A percentile compares a stretch with the other conserved stretches of the same genome.
phyloP scores from a whole-genome alignment of 2,888 invertebrate genomes.

The Plemyria rubiginata region DNA sequence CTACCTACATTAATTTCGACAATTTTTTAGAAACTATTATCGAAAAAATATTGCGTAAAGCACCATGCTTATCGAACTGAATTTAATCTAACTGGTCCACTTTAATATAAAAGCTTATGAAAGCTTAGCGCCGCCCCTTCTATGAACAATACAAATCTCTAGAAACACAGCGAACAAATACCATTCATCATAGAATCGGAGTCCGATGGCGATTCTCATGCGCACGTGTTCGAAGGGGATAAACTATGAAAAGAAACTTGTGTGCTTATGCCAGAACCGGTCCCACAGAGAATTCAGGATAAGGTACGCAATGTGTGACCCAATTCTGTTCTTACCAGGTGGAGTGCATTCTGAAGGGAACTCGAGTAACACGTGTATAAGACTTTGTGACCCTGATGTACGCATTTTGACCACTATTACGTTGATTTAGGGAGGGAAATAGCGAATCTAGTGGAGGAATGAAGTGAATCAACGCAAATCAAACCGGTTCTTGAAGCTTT shows the following conservation, averaged over 20 bases:
- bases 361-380: slow-evolving; percentile 30
- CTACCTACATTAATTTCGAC: too few relatives aligned
- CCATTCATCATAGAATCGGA: slow-evolving; percentile 56
- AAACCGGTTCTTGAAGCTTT: slow-evolving; percentile 64
- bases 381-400: neutral
- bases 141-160: slow-evolving; percentile 36
- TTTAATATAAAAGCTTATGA: too few relatives aligned
- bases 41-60: neutral
- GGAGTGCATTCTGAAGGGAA: slow-evolving; percentile 73
- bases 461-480: slow-evolving; percentile 60
- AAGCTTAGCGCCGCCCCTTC: slow-evolving; percentile 32
- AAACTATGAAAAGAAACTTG: slow-evolving; percentile 62
- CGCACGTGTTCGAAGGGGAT: slow-evolving; percentile 75
- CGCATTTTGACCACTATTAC: slow-evolving; percentile 36
- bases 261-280: slow-evolving; percentile 53
- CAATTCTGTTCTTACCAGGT: slow-evolving; percentile 77
- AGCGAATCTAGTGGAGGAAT: slow-evolving; percentile 43
- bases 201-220: slow-evolving; percentile 54
- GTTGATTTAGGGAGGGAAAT: slow-evolving; percentile 33
- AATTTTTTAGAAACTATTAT: too few relatives aligned
- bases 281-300: slow-evolving; percentile 57
- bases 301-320: slow-evolving; percentile 75
- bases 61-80: slow-evolving; percentile 9
- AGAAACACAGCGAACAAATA: slow-evolving; percentile 45
- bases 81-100: slow-evolving; percentile 17